A percentile compares a stretch with the other conserved stretches of the same genome.
Evolutionary conservation across 2,797 vertebrate genomes (phyloP).

Genomic region (Enteromius radiatus): DNA sequence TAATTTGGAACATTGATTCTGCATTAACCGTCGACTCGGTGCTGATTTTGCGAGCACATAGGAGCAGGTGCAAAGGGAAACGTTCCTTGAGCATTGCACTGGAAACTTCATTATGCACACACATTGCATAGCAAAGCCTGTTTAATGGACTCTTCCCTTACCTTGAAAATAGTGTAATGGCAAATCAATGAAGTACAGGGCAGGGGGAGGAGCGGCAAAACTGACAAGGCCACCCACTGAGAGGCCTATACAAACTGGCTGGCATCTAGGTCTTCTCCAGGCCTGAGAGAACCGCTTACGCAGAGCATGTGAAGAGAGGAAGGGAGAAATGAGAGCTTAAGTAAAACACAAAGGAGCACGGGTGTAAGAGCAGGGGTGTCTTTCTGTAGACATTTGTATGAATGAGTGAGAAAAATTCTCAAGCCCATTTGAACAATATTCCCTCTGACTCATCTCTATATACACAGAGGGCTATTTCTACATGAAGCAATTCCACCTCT

Average conservation of each 20-base stretch:
- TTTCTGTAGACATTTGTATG: constrained; percentile 11
- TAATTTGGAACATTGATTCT: constrained; percentile 83
- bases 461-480: constrained; percentile 69
- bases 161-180: constrained; percentile 76
- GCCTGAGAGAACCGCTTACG: constrained; percentile 20
- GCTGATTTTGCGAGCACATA: constrained; percentile 71
- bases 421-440: constrained; percentile 74
- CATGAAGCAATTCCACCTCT: constrained; percentile 69
- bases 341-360: constrained; percentile 21
- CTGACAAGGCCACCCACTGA: constrained; percentile 62
- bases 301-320: constrained; percentile 11
- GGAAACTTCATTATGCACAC: constrained; percentile 75
- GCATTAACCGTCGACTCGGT: constrained; percentile 75
- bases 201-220: constrained; percentile 66
- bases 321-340: constrained; percentile 11
- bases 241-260: constrained; percentile 47
- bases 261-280: constrained; percentile 45
- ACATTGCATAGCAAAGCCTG: constrained; percentile 65
- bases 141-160: constrained; percentile 81
- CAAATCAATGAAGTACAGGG: constrained; percentile 83
- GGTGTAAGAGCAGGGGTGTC: constrained; percentile 12
- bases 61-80: constrained; percentile 73
- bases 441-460: constrained; percentile 69
- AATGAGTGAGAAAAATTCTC: neutral
- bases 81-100: constrained; percentile 56